Evolutionary conservation across 2,888 invertebrate genomes (phyloP).

Genomic region (Andrena dorsata): DNA sequence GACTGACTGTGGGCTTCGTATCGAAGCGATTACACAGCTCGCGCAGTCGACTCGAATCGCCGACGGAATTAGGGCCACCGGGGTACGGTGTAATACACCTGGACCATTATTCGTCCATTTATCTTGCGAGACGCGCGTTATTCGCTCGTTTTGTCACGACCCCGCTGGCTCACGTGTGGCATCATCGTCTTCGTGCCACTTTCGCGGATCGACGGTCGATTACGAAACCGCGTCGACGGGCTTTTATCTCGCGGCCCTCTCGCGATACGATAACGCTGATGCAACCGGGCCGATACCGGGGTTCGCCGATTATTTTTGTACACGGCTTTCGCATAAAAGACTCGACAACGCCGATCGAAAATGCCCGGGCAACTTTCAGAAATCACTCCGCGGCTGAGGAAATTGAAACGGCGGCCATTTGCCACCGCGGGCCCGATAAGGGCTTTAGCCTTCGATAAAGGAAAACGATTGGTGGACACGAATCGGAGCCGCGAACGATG

Average conservation of each 20-base stretch:
- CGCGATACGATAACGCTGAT: conserved; percentile 48
- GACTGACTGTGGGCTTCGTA: not conserved
- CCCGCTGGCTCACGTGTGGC: conserved; percentile 19
- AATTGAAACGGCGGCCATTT: conserved; percentile 1
- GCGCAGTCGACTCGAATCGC: conserved; percentile 42
- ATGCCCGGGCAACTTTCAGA: conserved; percentile 2
- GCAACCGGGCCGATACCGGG: conserved; percentile 25
- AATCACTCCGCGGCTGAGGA: not conserved
- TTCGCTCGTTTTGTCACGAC: conserved; percentile 42
- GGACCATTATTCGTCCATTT: conserved; percentile 52
- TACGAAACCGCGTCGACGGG: conserved; percentile 53
- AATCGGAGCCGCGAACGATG: conserved; percentile 63
- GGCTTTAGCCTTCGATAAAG: conserved; percentile 3
- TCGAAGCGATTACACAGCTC: conserved; percentile 45
- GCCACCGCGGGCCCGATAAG: conserved; percentile 32
- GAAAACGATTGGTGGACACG: conserved; percentile 40
- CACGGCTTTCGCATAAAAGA: conserved; percentile 31
- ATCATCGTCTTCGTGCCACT: conserved; percentile 36
- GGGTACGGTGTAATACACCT: conserved; percentile 38
- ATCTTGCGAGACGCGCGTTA: conserved; percentile 41
- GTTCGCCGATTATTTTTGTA: conserved; percentile 25
- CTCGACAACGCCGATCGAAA: conserved; percentile 14
- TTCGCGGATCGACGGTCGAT: conserved; percentile 36
- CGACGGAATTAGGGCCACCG: conserved; percentile 65
- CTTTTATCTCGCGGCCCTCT: conserved; percentile 19